Base-by-base conservation (phyloP, 2,113 vertebrate species). In the Phrynosoma blainvillii region DNA sequence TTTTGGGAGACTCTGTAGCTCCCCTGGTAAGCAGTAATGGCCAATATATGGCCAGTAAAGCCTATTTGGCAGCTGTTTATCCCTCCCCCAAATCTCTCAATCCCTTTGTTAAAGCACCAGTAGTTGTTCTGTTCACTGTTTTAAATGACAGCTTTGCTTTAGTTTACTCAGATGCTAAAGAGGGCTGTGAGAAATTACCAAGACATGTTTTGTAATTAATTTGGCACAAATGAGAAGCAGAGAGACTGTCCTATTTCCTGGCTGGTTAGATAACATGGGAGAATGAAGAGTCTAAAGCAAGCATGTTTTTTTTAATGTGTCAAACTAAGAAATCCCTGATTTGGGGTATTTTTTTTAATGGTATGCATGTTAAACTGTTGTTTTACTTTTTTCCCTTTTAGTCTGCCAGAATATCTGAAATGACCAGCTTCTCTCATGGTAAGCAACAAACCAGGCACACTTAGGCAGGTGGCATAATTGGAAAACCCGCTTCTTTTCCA, bases 391-490 rank as follows among this genome's bases (percentile, higher is more conserved):
- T 7, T 90, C 92, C 93, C n/a, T 6, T 71, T 5, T 68, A 16
- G 56, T 78, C 89, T 75, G 20, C 30, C 30, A 87, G 0, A 54
- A n/a, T 59, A 40, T 20, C 0, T 0, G 81, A 18, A 5, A 42
- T 11, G 36, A 77, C 68, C 40, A 82, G 52, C 62, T 86, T 88
- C 40, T 36, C 52, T 20, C 56, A 0, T 85, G 94, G 95, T 96
- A 89, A 94, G 94, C n/a, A 83, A 79, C 12, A 81, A 56, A 21
- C 5, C 21, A 81, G 47, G 1, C 74, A 18, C 32, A 54, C 4
- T 66, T 30, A 75, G 52, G 40, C 59, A 20, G 23, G 14, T 42
- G 20, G 54, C 36, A 65, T 25, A 59, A 73, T 66, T 2, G 25
- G 21, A 1, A 23, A 25, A 16, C 36, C 30, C 4, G 1, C 2